These are phyloP conservation scores for Seira musarum DNA, from an alignment of 2,888 invertebrate species.

Conservation along the genomic window DNA sequence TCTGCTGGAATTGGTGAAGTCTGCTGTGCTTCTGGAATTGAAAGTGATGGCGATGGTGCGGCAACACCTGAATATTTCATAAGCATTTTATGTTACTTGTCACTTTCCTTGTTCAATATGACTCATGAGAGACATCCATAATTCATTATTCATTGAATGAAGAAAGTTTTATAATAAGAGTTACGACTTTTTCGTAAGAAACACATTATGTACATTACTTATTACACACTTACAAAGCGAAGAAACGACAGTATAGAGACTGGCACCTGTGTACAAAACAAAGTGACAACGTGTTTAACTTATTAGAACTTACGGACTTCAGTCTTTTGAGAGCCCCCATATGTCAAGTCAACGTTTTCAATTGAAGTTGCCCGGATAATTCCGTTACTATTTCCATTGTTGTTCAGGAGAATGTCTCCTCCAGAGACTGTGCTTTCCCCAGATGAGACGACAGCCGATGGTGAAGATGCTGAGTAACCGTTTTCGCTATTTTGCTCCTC, in stretches of 20 bases:
- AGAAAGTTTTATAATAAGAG: background rate
- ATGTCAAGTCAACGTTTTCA: conserved; percentile 59
- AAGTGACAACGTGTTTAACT: background rate
- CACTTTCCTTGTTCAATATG: background rate
- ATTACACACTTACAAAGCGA: background rate
- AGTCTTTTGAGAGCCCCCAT: conserved; percentile 53
- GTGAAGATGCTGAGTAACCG: conserved; percentile 25
- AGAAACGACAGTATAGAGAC: background rate
- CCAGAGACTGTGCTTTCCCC: conserved; percentile 13
- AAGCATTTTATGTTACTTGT: conserved; percentile 14
- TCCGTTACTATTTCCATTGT: conserved; percentile 12
- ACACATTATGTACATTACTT: background rate
- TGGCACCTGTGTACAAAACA: background rate
- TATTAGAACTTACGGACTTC: conserved; percentile 56
- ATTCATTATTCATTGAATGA: conserved; percentile 2
- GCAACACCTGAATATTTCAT: conserved; percentile 58
- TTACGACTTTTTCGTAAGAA: background rate
- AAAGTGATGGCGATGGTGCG: conserved; percentile 17
- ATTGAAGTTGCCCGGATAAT: background rate
- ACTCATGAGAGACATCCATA: background rate
- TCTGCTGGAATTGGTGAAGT: background rate
- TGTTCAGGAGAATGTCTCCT: background rate
- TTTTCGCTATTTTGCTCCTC: conserved; percentile 21
- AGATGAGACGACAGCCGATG: conserved; percentile 18
- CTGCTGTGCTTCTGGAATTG: background rate